These are phyloP conservation scores for Drosophila sulfurigaster DNA, from an alignment of 1,140 invertebrate genomes.

Conservation along the genomic window DNA sequence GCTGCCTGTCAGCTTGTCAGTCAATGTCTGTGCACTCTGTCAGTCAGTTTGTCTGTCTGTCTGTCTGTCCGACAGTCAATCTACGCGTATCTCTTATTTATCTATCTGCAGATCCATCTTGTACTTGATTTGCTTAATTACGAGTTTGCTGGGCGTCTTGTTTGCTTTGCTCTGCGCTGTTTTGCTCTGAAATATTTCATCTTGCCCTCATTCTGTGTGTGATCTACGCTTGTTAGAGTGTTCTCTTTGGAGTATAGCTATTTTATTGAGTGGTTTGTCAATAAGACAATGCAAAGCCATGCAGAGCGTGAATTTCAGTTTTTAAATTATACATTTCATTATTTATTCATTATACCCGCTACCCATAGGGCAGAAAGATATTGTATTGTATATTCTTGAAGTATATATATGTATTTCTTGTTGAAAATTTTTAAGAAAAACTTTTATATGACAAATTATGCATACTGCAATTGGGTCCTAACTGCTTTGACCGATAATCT, in stretches of 20 bases:
- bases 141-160: slow-evolving; percentile 40
- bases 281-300: neutral
- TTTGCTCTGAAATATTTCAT: slow-evolving; percentile 38
- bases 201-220: slow-evolving; percentile 36
- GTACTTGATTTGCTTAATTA: slow-evolving; percentile 80
- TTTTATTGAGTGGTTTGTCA: neutral
- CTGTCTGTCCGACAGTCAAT: slow-evolving; percentile 44
- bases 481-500: too few species aligned
- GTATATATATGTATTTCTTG: too few species aligned
- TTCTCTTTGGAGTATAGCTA: neutral
- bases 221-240: slow-evolving; percentile 14
- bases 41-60: slow-evolving; percentile 33
- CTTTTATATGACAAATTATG: too few species aligned
- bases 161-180: slow-evolving; percentile 16
- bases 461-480: too few species aligned
- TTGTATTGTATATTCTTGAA: too few species aligned
- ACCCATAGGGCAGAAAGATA: too few species aligned
- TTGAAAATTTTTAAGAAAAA: too few species aligned
- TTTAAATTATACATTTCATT: too few species aligned
- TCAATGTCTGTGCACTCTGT: slow-evolving; percentile 41
- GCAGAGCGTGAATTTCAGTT: too few species aligned
- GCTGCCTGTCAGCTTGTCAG: slow-evolving; percentile 23
- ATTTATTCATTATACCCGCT: too few species aligned
- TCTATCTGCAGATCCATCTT: slow-evolving; percentile 61
- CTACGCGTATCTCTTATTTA: slow-evolving; percentile 46